Conservation (phyloP, 2,113 vertebrate species). For the Scomber japonicus region DNA sequence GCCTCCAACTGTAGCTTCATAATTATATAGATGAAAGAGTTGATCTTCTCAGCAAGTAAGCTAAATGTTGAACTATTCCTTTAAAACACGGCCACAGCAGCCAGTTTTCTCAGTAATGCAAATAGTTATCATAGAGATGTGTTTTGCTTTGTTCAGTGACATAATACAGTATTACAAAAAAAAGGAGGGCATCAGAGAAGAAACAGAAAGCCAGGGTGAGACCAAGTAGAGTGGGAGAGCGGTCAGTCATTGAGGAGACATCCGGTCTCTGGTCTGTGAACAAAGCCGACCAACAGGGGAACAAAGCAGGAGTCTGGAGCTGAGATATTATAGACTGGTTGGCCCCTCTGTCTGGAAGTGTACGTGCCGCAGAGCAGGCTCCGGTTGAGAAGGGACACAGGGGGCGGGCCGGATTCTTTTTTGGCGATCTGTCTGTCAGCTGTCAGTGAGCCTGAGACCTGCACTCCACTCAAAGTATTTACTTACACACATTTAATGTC, state of each 20-base stretch:
- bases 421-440: constrained; percentile 56
- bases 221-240: constrained; percentile 14
- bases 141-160: neutral
- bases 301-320: constrained; percentile 79
- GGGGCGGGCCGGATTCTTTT: constrained; percentile 49
- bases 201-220: constrained; percentile 28
- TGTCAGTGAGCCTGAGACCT: constrained; percentile 38
- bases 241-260: constrained; percentile 70
- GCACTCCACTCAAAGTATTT: constrained; percentile 14
- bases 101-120: no score
- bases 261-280: constrained; percentile 74
- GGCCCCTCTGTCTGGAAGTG: constrained; percentile 76
- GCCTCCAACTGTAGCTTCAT: no score
- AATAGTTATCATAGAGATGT: neutral
- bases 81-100: no score
- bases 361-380: constrained; percentile 81
- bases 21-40: no score
- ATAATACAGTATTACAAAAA: constrained; percentile 9
- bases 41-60: no score
- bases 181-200: constrained; percentile 37
- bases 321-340: constrained; percentile 70
- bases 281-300: constrained; percentile 71
- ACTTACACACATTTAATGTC: neutral
- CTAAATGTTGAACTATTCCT: no score
- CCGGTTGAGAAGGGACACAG: constrained; percentile 37